These are phyloP conservation scores for Pagetopsis macropterus DNA, from an alignment of 2,797 vertebrate species.

Conservation along the genomic window DNA sequence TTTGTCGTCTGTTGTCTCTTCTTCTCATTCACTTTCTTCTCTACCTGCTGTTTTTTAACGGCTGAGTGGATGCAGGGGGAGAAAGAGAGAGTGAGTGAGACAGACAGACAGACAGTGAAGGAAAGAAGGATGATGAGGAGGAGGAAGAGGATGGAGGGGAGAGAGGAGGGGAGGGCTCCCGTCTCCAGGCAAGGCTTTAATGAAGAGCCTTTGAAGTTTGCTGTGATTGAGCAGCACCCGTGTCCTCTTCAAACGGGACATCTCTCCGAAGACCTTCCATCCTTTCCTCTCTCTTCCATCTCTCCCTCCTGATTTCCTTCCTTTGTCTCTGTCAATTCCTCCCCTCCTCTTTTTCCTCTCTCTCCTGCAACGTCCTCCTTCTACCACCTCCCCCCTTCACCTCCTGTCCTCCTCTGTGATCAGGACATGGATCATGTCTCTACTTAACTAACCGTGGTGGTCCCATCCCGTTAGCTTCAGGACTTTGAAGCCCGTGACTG, in stretches of 20 bases:
- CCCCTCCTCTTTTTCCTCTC: slow-evolving; percentile 25
- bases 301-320: slow-evolving; percentile 39
- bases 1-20: slow-evolving; percentile 48
- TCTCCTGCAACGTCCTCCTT: slow-evolving; percentile 13
- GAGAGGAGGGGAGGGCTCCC: slow-evolving; percentile 23
- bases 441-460: slow-evolving; percentile 68
- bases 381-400: slow-evolving; percentile 2
- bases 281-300: slow-evolving; percentile 39
- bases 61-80: slow-evolving; percentile 43
- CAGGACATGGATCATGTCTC: slow-evolving; percentile 70
- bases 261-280: slow-evolving; percentile 43
- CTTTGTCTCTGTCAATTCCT: slow-evolving; percentile 52
- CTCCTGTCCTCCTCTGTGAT: slow-evolving; percentile 61
- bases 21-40: slow-evolving; percentile 42
- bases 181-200: slow-evolving; percentile 74
- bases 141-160: slow-evolving; percentile 18
- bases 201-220: slow-evolving; percentile 78
- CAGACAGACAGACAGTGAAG: slow-evolving; percentile 51
- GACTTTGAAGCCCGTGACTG: slow-evolving; percentile 52
- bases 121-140: slow-evolving; percentile 53
- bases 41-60: slow-evolving; percentile 61
- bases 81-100: slow-evolving; percentile 44
- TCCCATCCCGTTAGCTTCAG: slow-evolving; percentile 54
- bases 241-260: slow-evolving; percentile 68
- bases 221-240: slow-evolving; percentile 68